A percentile compares a stretch with the other conserved stretches of the same genome.
These are phyloP conservation scores for Patella ulyssiponensis DNA, from an alignment of 2,888 invertebrate genomes.

Conservation along the genomic window DNA sequence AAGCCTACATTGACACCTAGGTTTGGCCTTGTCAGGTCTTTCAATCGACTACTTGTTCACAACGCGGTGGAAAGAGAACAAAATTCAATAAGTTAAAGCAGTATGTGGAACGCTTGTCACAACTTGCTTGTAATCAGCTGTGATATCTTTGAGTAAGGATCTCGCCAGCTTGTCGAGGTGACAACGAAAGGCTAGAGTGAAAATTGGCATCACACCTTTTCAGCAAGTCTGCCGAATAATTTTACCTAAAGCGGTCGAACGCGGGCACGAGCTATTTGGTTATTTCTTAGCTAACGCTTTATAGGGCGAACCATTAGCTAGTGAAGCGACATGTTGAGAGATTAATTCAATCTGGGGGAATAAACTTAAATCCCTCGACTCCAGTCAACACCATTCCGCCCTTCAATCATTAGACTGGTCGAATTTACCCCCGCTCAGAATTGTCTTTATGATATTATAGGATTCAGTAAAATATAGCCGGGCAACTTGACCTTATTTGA, in stretches of 20 bases:
- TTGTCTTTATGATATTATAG: too few relatives aligned
- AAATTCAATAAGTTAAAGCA: neutral
- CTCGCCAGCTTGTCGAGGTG: constrained; percentile 1
- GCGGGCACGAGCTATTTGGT: too few relatives aligned
- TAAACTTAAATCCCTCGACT: neutral
- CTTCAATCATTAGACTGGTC: neutral
- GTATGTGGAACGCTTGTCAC: constrained; percentile 2
- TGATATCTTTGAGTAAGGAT: neutral
- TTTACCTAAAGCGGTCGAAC: neutral
- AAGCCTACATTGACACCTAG: constrained; percentile 7
- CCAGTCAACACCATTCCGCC: neutral
- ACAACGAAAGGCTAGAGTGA: constrained; percentile 30
- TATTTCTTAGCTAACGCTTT: too few relatives aligned
- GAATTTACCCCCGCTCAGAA: too few relatives aligned
- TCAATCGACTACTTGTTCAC: neutral
- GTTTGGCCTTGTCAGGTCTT: neutral
- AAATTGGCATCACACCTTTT: constrained; percentile 36
- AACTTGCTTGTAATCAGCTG: neutral
- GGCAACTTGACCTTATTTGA: too few relatives aligned
- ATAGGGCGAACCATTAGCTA: neutral
- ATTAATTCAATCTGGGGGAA: neutral
- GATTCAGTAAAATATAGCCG: too few relatives aligned
- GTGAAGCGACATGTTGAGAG: constrained; percentile 1
- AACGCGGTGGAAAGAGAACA: neutral
- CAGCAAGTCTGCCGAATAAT: neutral